Evolutionary conservation across 2,113 vertebrate species (phyloP).

Genomic region (Sprattus sprattus): DNA sequence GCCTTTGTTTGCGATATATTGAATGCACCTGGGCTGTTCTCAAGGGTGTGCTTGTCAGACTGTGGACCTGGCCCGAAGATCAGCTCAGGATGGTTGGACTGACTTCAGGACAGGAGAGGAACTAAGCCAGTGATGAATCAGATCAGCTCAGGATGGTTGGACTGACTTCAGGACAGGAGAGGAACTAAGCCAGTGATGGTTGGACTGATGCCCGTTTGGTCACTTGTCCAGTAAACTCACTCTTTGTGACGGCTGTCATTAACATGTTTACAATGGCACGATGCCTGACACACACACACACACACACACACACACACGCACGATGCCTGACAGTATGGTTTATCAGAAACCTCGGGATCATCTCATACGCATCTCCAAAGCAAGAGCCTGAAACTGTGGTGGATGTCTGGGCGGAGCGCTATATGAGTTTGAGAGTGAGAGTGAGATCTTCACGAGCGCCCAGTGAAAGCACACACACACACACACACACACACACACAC

Average conservation of each 20-base stretch:
- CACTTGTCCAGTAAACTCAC: background rate
- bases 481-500: no score
- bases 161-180: no score
- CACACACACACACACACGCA: no score
- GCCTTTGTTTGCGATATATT: no score
- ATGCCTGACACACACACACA: no score
- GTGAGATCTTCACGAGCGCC: slow-evolving; percentile 13
- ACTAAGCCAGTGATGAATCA: background rate
- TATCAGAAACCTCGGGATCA: background rate
- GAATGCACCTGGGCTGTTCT: no score
- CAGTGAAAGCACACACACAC: no score
- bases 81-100: no score
- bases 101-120: no score
- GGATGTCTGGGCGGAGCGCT: background rate
- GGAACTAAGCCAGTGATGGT: background rate
- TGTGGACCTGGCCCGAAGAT: no score
- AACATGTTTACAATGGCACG: background rate
- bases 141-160: no score
- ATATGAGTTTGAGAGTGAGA: background rate
- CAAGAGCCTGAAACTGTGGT: background rate
- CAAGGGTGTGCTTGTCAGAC: no score
- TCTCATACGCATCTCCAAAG: background rate
- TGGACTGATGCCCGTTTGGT: background rate
- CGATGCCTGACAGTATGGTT: background rate
- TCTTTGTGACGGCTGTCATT: background rate